Conservation (phyloP, 30 jellyfish, hydroid and myxozoan species). For the Pelagia noctiluca region DNA sequence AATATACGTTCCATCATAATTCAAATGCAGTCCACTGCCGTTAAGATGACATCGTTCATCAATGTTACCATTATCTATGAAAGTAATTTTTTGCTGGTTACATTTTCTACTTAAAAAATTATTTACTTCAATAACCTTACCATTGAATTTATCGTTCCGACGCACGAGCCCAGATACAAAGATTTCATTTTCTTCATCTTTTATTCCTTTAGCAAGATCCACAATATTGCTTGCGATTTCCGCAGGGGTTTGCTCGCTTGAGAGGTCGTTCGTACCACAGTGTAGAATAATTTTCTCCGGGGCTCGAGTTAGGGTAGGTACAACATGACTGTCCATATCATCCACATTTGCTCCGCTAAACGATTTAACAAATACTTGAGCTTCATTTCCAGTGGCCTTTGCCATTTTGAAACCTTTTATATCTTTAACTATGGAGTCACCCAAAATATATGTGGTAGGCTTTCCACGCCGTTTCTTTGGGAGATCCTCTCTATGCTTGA, state of each 20-base stretch:
- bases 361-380: neutral
- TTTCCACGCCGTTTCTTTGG: neutral
- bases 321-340: conserved; percentile 13
- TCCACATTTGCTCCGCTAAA: conserved; percentile 14
- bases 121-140: neutral
- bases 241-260: neutral
- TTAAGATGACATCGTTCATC: conserved; percentile 1
- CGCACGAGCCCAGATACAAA: conserved; percentile 12
- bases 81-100: neutral
- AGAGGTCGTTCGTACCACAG: conserved; percentile 5
- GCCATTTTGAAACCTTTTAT: no score
- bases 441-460: conserved; percentile 19
- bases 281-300: conserved; percentile 6
- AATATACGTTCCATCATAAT: neutral
- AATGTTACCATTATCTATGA: neutral
- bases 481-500: neutral
- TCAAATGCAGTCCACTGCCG: conserved; percentile 11
- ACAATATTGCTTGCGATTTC: conserved; percentile 4
- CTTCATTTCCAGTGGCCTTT: no score
- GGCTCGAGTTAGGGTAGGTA: conserved; percentile 1
- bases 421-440: conserved; percentile 2
- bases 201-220: conserved; percentile 2
- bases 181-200: neutral
- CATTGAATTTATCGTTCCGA: neutral
- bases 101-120: neutral